Evolutionary conservation across 2,888 invertebrate species (phyloP).

Genomic region (Clitarchus hookeri): DNA sequence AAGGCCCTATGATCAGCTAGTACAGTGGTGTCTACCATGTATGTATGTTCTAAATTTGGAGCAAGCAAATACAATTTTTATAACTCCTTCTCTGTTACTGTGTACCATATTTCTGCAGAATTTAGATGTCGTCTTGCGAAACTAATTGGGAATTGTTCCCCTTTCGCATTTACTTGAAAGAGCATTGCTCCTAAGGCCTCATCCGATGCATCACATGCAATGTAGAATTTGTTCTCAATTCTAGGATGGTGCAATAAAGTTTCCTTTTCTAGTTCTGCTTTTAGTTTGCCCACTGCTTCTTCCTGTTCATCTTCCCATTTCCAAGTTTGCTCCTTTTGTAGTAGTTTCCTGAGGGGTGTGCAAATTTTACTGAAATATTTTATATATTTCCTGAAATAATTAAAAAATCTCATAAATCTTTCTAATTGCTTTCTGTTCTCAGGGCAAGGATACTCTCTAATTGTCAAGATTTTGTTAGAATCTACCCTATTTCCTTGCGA

Average conservation of each 20-base stretch:
- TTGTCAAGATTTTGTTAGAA: conserved; percentile 43
- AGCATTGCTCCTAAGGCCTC: no score
- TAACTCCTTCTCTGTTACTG: background rate
- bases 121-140: background rate
- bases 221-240: no score
- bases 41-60: background rate
- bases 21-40: background rate
- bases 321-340: background rate
- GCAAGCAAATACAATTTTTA: background rate
- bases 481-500: conserved; percentile 27
- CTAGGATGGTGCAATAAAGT: no score
- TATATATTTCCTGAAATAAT: background rate
- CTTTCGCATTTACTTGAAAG: background rate
- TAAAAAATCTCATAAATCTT: conserved; percentile 36
- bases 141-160: background rate
- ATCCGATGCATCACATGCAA: no score
- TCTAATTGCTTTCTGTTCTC: conserved; percentile 46
- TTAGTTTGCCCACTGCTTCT: no score
- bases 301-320: background rate
- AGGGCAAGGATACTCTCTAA: conserved; percentile 46
- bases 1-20: background rate
- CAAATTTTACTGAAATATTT: background rate
- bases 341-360: no score
- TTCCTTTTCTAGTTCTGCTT: no score
- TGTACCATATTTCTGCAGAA: background rate